These are phyloP conservation scores for Chrysolina oricalcia DNA, from an alignment of 2,888 invertebrate genomes.

Conservation along the genomic window DNA sequence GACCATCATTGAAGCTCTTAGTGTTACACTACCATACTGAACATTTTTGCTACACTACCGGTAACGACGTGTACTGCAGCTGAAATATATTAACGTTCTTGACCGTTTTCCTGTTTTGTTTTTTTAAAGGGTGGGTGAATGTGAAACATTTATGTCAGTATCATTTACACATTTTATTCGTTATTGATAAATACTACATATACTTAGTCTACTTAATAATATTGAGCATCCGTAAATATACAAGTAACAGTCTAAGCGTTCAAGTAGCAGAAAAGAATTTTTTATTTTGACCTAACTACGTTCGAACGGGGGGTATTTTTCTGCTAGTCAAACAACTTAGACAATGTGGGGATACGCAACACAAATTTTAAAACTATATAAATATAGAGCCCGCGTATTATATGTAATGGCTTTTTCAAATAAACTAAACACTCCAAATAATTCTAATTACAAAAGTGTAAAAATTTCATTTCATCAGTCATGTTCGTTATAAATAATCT, in stretches of 20 bases:
- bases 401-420: conserved; percentile 66
- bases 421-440: conserved; percentile 66
- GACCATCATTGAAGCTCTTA: too few relatives aligned
- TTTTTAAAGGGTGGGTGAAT: background rate
- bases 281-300: conserved; percentile 49
- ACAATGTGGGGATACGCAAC: conserved; percentile 70
- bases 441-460: conserved; percentile 69
- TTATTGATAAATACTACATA: conserved; percentile 72
- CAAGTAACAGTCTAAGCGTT: conserved; percentile 71
- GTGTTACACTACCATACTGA: too few relatives aligned
- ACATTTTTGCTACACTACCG: too few relatives aligned
- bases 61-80: too few relatives aligned
- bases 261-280: conserved; percentile 71
- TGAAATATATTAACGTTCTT: too few relatives aligned
- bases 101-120: too few relatives aligned
- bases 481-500: conserved; percentile 60
- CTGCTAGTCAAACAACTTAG: conserved; percentile 73
- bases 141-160: conserved; percentile 26
- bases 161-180: conserved; percentile 71
- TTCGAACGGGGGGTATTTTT: conserved; percentile 61
- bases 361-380: conserved; percentile 63
- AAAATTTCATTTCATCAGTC: conserved; percentile 67
- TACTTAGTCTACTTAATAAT: conserved; percentile 67
- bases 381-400: conserved; percentile 60
- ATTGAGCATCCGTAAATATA: conserved; percentile 73